phyloP scores from a whole-genome alignment of 2,797 vertebrate genomes.

The Sebastes hopkinsi region DNA sequence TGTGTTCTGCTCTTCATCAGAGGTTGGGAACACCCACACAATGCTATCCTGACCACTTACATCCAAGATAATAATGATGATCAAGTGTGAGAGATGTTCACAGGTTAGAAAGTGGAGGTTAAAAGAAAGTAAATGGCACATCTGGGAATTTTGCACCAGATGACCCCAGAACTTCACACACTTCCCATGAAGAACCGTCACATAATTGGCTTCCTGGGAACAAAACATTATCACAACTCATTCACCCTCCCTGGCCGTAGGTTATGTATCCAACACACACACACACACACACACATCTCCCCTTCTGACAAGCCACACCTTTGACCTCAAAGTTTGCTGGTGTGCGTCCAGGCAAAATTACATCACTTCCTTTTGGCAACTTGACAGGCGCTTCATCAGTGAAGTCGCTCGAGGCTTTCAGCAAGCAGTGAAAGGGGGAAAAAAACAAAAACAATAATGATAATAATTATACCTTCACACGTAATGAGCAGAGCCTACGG shows the following conservation, averaged over 20 bases:
- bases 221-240: slow-evolving; percentile 46
- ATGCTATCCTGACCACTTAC: not conserved
- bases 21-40: not conserved
- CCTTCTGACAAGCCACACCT: slow-evolving; percentile 46
- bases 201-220: slow-evolving; percentile 38
- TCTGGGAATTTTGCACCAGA: slow-evolving; percentile 53
- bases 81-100: slow-evolving; percentile 34
- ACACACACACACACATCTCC: slow-evolving; percentile 1
- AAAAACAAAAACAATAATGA: slow-evolving; percentile 72
- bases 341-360: slow-evolving; percentile 52
- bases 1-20: not conserved
- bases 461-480: slow-evolving; percentile 80
- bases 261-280: not conserved
- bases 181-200: slow-evolving; percentile 26
- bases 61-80: slow-evolving; percentile 18
- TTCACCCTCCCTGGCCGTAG: not conserved
- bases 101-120: slow-evolving; percentile 24
- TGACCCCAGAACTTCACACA: slow-evolving; percentile 29
- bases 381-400: slow-evolving; percentile 65
- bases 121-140: slow-evolving; percentile 47
- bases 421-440: slow-evolving; percentile 29
- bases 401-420: slow-evolving; percentile 55
- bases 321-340: slow-evolving; percentile 58
- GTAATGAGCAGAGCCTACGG: slow-evolving; percentile 73
- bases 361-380: slow-evolving; percentile 73